Conservation (phyloP, 2,113 vertebrate species). For the Panurus biarmicus region DNA sequence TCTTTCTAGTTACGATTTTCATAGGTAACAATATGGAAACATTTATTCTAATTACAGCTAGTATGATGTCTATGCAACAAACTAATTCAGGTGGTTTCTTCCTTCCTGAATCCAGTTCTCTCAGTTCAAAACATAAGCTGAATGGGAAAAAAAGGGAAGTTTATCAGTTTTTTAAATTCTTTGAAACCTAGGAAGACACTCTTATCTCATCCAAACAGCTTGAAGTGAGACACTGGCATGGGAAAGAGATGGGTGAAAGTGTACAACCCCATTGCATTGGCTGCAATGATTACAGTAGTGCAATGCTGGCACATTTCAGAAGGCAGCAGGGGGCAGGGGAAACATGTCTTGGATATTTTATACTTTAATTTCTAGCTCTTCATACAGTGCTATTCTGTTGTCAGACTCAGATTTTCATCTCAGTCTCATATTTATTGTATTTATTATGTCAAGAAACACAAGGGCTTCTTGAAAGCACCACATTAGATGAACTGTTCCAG, state of each 20-base stretch:
- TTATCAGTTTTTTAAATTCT: not conserved
- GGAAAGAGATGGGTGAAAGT: not conserved
- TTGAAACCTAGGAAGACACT: not conserved
- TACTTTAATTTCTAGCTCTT: not conserved
- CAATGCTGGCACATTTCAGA: not conserved
- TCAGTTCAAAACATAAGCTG: not conserved
- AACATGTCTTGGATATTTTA: not conserved
- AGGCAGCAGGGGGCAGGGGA: not conserved
- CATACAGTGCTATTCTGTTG: not conserved
- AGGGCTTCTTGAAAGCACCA: not conserved
- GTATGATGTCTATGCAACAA: not conserved
- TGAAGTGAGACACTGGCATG: not conserved
- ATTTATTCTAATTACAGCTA: not conserved
- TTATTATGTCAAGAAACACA: not conserved
- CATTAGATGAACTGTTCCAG: not conserved
- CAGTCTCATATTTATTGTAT: not conserved
- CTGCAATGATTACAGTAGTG: not conserved
- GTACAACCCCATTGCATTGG: not conserved
- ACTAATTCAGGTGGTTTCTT: not conserved
- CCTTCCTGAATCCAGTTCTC: not conserved
- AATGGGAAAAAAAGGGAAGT: not conserved
- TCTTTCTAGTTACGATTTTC: not conserved
- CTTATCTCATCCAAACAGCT: constrained; percentile 4
- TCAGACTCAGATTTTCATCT: not conserved
- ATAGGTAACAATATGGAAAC: not conserved